Evolutionary conservation across 2,113 vertebrate species (phyloP), one percentile per base, ranked within the genome.

Genomic region (Chaetodon trifascialis): DNA sequence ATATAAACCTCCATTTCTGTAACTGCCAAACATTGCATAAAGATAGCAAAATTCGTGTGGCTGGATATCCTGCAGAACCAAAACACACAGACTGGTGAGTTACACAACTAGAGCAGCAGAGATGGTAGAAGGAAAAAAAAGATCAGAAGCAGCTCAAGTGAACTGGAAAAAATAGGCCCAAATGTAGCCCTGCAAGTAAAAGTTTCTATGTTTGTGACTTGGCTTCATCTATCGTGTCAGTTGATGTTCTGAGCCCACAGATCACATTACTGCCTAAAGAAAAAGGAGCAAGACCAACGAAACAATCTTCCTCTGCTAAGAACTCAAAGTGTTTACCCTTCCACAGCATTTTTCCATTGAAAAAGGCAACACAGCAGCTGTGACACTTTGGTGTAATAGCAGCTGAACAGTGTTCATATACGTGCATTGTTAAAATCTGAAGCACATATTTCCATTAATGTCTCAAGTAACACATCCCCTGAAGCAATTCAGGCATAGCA

Each of bases 91-190:
- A 67, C 42, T 51, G 36, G 74, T 70, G 81, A 40, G 38, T 85
- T 85, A 78, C 49, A 79, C 34, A 84, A 80, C 54, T 38, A 80
- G 69, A 84, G 49, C 51, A 76, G 76, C 59, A 69, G 66, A 81
- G 55, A 89, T 55, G 56, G 52, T 42, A 60, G 62, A 49, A 2
- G 40, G 17, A 12, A 21, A 11, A 62, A 70, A 52, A 63, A 44
- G n/a, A 82, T 49, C 40, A 65, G 51, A 64, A 54, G 60, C 75
- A 84, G 46, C 21, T 88, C 68, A 82, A 85, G 79, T 90, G 88
- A 91, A 89, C 36, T 88, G 88, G 85, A 93, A 92, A 82, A 74
- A 73, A 88, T 83, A 46, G 80, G 54, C 88, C 51, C 49, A 81
- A 93, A 89, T 86, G 81, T 62, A 74, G 68, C 56, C 58, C 65